Evolutionary conservation across 2,888 invertebrate species (phyloP).

Genomic region (Conus canariensis): DNA sequence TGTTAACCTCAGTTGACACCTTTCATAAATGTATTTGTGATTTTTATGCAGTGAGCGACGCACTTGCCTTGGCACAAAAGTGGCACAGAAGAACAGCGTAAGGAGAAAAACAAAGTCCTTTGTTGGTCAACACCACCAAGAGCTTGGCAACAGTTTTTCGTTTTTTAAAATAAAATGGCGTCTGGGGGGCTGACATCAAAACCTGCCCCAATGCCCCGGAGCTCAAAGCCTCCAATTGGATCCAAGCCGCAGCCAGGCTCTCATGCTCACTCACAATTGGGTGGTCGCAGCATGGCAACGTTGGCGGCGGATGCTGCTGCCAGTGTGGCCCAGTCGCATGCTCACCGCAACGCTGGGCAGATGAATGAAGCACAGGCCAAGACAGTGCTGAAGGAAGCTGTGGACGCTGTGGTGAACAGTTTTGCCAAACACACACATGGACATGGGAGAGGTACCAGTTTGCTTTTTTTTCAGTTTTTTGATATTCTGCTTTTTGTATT

Average conservation of each 20-base stretch:
- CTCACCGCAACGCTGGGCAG: constrained; percentile 49
- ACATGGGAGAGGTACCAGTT: constrained; percentile 84
- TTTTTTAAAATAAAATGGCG: constrained; percentile 14
- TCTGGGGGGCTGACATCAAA: constrained; percentile 39
- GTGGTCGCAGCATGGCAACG: constrained; percentile 48
- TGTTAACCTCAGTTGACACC: too few relatives aligned
- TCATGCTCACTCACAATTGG: constrained; percentile 37
- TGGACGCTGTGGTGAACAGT: constrained; percentile 87
- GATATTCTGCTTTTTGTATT: too few relatives aligned
- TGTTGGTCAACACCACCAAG: too few relatives aligned
- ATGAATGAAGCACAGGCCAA: constrained; percentile 72
- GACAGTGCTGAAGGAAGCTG: constrained; percentile 84
- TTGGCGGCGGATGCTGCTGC: constrained; percentile 54
- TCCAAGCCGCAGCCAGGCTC: constrained; percentile 40
- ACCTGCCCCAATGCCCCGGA: constrained; percentile 41
- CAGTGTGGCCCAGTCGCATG: constrained; percentile 48
- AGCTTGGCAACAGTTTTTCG: too few relatives aligned
- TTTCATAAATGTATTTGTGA: too few relatives aligned
- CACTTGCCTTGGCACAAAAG: neutral
- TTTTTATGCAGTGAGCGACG: neutral
- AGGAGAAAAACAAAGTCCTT: neutral
- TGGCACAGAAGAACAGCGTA: neutral
- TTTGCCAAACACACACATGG: constrained; percentile 87
- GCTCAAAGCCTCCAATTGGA: constrained; percentile 32
- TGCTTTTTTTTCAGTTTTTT: constrained; percentile 26